Percentiles rank a stretch among this genome's conserved stretches.
These are phyloP conservation scores for Cerceris ruficornis DNA, from an alignment of 2,888 invertebrate species.

Conservation along the genomic window DNA sequence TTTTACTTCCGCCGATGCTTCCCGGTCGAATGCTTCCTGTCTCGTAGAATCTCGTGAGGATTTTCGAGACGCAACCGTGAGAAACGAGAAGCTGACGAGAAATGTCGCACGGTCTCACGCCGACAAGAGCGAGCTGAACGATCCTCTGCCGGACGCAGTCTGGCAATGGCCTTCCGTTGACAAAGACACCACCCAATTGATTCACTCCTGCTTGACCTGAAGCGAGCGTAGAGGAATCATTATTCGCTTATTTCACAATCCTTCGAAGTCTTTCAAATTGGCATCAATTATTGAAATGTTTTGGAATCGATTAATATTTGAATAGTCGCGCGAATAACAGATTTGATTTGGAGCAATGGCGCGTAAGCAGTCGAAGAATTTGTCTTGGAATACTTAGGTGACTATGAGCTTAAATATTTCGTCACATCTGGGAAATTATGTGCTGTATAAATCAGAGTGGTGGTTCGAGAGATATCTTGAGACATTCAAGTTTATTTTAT, in stretches of 20 bases:
- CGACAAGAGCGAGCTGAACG: constrained; percentile 96
- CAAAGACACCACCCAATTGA: constrained; percentile 98
- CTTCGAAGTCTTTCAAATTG: background rate
- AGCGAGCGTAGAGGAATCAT: constrained; percentile 39
- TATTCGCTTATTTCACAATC: background rate
- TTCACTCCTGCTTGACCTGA: constrained; percentile 98
- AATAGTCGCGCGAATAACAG: no score
- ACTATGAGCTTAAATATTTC: no score
- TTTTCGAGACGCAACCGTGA: constrained; percentile 98
- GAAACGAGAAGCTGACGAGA: constrained; percentile 97
- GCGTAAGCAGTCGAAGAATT: no score
- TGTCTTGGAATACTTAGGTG: no score
- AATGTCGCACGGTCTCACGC: constrained; percentile 98
- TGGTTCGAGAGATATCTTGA: constrained; percentile 16
- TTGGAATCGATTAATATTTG: no score
- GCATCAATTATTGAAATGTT: background rate
- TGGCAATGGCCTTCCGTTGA: constrained; percentile 98
- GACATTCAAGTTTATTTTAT: background rate
- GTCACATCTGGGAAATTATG: no score
- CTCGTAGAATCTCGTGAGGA: constrained; percentile 97
- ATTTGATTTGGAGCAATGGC: no score
- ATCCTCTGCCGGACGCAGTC: constrained; percentile 96
- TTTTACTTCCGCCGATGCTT: constrained; percentile 96
- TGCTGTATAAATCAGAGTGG: constrained; percentile 7
- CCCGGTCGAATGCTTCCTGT: constrained; percentile 98